Conservation (phyloP, 2,888 invertebrate genomes). For the Calephelis perditalis region DNA sequence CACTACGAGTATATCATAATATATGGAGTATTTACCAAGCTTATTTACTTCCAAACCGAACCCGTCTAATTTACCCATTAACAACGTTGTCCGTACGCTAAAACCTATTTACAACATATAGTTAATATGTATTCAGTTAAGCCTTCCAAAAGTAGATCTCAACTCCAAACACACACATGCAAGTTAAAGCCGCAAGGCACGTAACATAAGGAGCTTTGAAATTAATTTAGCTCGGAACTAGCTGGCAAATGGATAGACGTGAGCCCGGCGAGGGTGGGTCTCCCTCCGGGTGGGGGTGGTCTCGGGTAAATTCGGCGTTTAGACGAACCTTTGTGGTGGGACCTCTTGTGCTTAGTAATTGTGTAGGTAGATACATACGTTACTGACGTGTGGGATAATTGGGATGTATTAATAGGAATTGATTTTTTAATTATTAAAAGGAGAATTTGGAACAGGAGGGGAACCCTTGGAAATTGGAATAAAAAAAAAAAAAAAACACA, state of each 20-base stretch:
- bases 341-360: conserved; percentile 66
- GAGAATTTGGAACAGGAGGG: too few relatives aligned
- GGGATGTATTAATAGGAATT: too few relatives aligned
- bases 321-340: conserved; percentile 70
- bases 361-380: conserved; percentile 38
- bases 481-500: too few relatives aligned
- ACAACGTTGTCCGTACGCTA: conserved; percentile 66
- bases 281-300: conserved; percentile 36
- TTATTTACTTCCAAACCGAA: conserved; percentile 61
- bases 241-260: conserved; percentile 79
- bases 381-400: conserved; percentile 16
- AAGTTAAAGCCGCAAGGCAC: conserved; percentile 74
- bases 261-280: conserved; percentile 55
- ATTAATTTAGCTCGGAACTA: conserved; percentile 79
- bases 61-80: conserved; percentile 69
- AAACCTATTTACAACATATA: conserved; percentile 44
- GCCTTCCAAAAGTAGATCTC: conserved; percentile 67
- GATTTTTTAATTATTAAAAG: too few relatives aligned
- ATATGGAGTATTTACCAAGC: conserved; percentile 9
- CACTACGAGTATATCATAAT: background rate
- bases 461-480: too few relatives aligned
- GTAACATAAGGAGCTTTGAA: conserved; percentile 79
- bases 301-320: conserved; percentile 71
- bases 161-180: conserved; percentile 55
- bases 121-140: conserved; percentile 63